Percentiles rank a stretch among this genome's conserved stretches.
Evolutionary conservation across 2,888 invertebrate species (phyloP).

Genomic region (Ptychoptera contaminata): DNA sequence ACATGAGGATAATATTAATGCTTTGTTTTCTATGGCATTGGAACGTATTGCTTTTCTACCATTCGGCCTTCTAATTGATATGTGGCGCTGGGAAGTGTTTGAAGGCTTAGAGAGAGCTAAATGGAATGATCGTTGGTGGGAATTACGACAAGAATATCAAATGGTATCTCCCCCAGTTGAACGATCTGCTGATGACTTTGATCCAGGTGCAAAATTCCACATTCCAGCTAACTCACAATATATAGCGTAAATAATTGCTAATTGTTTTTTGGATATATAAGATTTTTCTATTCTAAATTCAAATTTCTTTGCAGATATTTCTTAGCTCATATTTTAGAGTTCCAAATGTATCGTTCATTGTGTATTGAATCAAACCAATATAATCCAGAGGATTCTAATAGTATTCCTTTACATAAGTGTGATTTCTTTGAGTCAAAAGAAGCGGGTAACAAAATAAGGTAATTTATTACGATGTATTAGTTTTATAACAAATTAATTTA

Average conservation of each 20-base stretch:
- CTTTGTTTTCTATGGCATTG: constrained; percentile 33
- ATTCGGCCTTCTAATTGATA: constrained; percentile 39
- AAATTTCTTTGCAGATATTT: constrained; percentile 16
- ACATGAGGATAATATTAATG: constrained; percentile 27
- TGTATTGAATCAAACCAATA: constrained; percentile 46
- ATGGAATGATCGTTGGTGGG: constrained; percentile 33
- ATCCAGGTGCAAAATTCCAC: constrained; percentile 33
- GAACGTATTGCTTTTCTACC: constrained; percentile 39
- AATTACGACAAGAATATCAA: constrained; percentile 30
- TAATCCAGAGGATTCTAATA: constrained; percentile 34
- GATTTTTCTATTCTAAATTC: constrained; percentile 1
- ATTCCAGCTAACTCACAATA: constrained; percentile 32
- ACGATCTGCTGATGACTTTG: constrained; percentile 24
- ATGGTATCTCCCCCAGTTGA: constrained; percentile 29
- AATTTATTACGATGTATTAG: constrained; percentile 4
- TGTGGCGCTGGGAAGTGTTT: constrained; percentile 43
- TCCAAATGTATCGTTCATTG: constrained; percentile 53
- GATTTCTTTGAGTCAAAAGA: constrained; percentile 69
- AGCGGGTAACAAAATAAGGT: constrained; percentile 58
- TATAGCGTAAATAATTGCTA: constrained; percentile 23
- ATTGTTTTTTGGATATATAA: constrained; percentile 32
- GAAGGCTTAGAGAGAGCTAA: constrained; percentile 26
- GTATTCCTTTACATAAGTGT: constrained; percentile 68
- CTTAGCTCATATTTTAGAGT: constrained; percentile 59
- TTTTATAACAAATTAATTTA: too few species aligned